Evolutionary conservation across 2,797 vertebrate genomes (phyloP), one percentile per base, ranked within the genome.

Genomic region (Bradypodion pumilum): DNA sequence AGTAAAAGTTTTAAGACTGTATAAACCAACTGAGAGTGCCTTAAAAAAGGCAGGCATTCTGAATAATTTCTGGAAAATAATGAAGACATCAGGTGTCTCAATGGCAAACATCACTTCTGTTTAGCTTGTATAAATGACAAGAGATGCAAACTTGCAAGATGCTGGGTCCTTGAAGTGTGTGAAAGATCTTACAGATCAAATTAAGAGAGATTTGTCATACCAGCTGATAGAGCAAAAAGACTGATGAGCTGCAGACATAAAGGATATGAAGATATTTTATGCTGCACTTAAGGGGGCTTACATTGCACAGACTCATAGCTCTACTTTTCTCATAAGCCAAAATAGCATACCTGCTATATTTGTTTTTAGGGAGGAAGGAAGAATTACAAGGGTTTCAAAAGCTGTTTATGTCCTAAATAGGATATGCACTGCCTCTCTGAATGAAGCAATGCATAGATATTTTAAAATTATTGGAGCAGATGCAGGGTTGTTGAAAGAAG

Each of bases 81-180:
- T 37, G 13, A 60, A 60, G 56, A 46, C 21, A 74, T 62, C 27
- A 40, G 42, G 69, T 62, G 29, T 74, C n/a, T 74, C 12, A 42
- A 63, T 63, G 56, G 32, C n/a, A 77, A 37, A 77, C 40, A 73
- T 62, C 42, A 74, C 59, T 73, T 74, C 29, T 74, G 35, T 81
- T 81, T 81, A 35, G 59, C 42, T 63, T 73, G 29, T 23, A 44
- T 81, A 73, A 73, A 69, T 76, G 74, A 83, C 49, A 42, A 77
- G 49, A 23, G 19, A 42, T n/a, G n/a, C 52, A 77, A 56, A 59
- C 27, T 46, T 76, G 16, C 52, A 76, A 75, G 19, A 76, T 49
- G 32, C 27, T 69, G 35, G 44, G 27, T 75, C 42, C 59, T n/a
- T 8, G 29, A 68, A 83, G 83, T 69, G 37, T 40, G 40, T 27